Percentiles rank a stretch among this genome's conserved stretches.
Conservation (phyloP, 1,140 invertebrate genomes). For the Steinernema feltiae region DNA sequence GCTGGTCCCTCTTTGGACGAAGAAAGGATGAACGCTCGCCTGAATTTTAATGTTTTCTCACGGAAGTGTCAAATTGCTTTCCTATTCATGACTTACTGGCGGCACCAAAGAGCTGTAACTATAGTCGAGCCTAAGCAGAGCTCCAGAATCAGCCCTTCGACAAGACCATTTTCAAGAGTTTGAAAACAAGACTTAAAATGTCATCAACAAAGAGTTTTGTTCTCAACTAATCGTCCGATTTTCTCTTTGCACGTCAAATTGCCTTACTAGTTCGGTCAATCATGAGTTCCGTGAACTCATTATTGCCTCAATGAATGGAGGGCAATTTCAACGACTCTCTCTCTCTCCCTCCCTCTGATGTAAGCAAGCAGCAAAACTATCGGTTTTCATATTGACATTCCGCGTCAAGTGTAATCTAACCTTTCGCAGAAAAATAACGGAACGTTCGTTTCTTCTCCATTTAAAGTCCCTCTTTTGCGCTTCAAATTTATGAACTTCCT, state of each 20-base stretch:
- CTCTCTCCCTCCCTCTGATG: not conserved
- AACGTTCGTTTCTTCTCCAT: not conserved
- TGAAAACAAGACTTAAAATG: too few species aligned
- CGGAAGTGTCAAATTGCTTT: not conserved
- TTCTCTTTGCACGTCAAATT: too few species aligned
- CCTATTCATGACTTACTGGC: not conserved
- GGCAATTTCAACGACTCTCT: not conserved
- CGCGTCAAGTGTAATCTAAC: slow-evolving; percentile 3
- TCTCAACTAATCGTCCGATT: not conserved
- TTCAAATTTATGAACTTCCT: too few species aligned
- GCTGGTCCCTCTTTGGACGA: too few species aligned
- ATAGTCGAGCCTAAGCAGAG: too few species aligned
- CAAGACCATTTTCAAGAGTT: too few species aligned
- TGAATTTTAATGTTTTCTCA: not conserved
- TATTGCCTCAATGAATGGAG: not conserved
- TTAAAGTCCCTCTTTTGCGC: not conserved
- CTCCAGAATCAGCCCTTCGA: too few species aligned
- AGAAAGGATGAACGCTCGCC: too few species aligned
- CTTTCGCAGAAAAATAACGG: not conserved
- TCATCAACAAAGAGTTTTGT: too few species aligned
- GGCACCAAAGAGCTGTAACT: too few species aligned
- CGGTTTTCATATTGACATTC: not conserved
- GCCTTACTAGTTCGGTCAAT: not conserved
- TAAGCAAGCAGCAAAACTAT: not conserved
- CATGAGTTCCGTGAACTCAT: not conserved